Evolutionary conservation across 2,113 vertebrate species (phyloP).

Genomic region (Poecile atricapillus): DNA sequence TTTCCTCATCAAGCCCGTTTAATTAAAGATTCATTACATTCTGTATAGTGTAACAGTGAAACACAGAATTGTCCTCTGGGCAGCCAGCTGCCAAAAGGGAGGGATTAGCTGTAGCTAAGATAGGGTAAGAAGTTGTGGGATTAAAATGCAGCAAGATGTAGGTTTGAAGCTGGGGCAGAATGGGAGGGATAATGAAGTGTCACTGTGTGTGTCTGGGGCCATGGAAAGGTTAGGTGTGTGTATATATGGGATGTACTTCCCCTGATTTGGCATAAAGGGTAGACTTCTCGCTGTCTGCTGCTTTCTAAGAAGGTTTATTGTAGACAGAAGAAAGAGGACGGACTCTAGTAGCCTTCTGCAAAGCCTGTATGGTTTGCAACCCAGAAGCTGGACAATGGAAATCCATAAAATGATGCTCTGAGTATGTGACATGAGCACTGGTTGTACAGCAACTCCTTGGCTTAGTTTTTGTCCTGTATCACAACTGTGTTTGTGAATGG

Average conservation of each 20-base stretch:
- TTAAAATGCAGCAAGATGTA: not conserved
- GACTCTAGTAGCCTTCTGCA: not conserved
- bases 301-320: not conserved
- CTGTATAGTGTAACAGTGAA: not conserved
- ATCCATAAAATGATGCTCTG: not conserved
- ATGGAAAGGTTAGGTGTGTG: not conserved
- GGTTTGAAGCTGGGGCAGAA: not conserved
- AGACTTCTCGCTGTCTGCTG: not conserved
- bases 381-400: not conserved
- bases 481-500: not conserved
- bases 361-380: not conserved
- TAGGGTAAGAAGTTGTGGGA: not conserved
- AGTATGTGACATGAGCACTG: not conserved
- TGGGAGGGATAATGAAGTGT: not conserved
- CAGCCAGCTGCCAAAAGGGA: not conserved
- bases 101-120: not conserved
- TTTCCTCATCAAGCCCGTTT: constrained; percentile 43
- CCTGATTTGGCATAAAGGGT: not conserved
- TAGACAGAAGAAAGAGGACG: not conserved
- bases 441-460: not conserved
- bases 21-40: constrained; percentile 49
- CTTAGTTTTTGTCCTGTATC: not conserved
- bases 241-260: not conserved
- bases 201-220: not conserved
- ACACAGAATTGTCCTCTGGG: not conserved